Evolutionary conservation across 2,888 invertebrate genomes (phyloP).

Genomic region (Euclidia mi): DNA sequence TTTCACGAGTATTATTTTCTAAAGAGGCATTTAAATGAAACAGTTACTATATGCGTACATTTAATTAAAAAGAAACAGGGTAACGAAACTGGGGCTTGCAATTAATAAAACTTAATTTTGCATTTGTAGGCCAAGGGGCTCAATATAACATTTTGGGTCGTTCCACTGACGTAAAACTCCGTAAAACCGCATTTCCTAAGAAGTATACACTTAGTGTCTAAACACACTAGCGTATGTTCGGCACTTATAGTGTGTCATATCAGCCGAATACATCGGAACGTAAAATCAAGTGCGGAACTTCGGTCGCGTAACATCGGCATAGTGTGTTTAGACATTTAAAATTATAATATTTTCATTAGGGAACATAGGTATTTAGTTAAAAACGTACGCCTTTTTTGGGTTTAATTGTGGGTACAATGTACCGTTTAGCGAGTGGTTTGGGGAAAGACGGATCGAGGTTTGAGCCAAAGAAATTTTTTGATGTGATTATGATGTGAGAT

Average conservation of each 20-base stretch:
- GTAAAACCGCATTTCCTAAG: slow-evolving; percentile 33
- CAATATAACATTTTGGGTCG: slow-evolving; percentile 52
- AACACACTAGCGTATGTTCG: too few relatives aligned
- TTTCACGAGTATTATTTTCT: neutral
- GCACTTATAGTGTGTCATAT: too few relatives aligned
- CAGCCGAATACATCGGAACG: too few relatives aligned
- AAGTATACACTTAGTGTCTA: slow-evolving; percentile 19
- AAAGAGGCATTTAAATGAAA: slow-evolving; percentile 15
- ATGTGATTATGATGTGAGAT: too few relatives aligned
- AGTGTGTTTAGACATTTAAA: too few relatives aligned
- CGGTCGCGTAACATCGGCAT: too few relatives aligned
- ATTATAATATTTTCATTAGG: slow-evolving; percentile 31
- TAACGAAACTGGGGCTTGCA: slow-evolving; percentile 45
- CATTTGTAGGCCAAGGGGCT: slow-evolving; percentile 58
- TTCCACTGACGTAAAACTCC: slow-evolving; percentile 21
- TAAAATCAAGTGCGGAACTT: too few relatives aligned
- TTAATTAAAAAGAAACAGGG: slow-evolving; percentile 55
- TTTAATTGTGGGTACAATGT: slow-evolving; percentile 8
- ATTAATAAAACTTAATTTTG: slow-evolving; percentile 61
- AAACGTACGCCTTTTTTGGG: slow-evolving; percentile 24
- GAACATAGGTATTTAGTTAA: slow-evolving; percentile 17
- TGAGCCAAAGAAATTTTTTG: too few relatives aligned
- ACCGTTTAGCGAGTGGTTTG: neutral
- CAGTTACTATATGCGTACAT: slow-evolving; percentile 30
- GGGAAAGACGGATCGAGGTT: neutral